Conservation (phyloP, 2,888 invertebrate genomes). For the Cabera pusaria region DNA sequence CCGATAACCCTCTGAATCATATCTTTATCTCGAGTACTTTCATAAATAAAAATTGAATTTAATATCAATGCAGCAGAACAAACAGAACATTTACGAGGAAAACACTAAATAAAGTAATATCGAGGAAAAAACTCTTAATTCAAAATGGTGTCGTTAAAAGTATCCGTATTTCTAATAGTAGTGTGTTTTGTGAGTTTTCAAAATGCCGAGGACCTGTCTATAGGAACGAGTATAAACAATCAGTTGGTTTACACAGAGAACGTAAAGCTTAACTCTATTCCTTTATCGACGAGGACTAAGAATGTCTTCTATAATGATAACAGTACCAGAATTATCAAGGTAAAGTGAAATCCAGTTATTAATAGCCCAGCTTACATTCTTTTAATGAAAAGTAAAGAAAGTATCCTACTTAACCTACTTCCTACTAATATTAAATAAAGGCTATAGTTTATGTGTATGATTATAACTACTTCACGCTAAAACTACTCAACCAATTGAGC, state of each 20-base stretch:
- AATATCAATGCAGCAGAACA: slow-evolving; percentile 2
- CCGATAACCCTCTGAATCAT: slow-evolving; percentile 11
- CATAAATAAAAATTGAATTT: background rate
- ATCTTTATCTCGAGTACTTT: slow-evolving; percentile 14
- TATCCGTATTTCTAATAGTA: slow-evolving; percentile 26
- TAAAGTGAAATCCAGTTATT: too few species aligned
- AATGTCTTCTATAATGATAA: slow-evolving; percentile 64
- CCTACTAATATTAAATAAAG: too few species aligned
- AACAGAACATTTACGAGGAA: background rate
- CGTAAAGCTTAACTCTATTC: slow-evolving; percentile 56
- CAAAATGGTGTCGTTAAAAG: slow-evolving; percentile 15
- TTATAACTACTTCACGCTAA: too few species aligned
- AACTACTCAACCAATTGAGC: too few species aligned
- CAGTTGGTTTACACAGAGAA: slow-evolving; percentile 50
- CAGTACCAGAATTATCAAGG: slow-evolving; percentile 53
- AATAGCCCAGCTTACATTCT: too few species aligned
- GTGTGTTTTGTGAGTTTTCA: slow-evolving; percentile 20
- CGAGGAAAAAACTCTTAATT: slow-evolving; percentile 1
- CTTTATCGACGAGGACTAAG: slow-evolving; percentile 53
- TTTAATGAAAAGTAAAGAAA: too few species aligned
- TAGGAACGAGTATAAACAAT: slow-evolving; percentile 51
- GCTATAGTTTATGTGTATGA: too few species aligned
- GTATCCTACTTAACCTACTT: too few species aligned
- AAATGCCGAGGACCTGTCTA: slow-evolving; percentile 43
- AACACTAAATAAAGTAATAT: background rate